Percentiles rank a stretch among this genome's conserved stretches.
Conservation (phyloP, 2,113 vertebrate genomes). For the Mesembrinibis cayennensis region DNA sequence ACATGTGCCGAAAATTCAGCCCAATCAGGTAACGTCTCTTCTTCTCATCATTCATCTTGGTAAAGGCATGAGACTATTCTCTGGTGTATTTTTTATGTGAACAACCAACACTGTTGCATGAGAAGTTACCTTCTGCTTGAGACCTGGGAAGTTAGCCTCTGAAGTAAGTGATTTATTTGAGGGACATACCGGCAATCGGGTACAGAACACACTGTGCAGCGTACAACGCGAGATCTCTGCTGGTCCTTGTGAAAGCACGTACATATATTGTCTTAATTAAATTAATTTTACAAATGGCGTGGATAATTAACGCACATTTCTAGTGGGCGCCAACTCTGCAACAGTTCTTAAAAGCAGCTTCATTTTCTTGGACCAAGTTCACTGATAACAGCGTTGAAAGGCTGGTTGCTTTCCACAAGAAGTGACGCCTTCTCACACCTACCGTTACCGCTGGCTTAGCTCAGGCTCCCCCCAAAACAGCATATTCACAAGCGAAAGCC, state of each 20-base stretch:
- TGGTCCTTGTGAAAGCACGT: neutral
- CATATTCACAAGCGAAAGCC: neutral
- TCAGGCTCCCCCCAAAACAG: neutral
- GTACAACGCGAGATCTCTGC: neutral
- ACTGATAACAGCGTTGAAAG: neutral
- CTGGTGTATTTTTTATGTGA: neutral
- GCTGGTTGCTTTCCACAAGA: neutral
- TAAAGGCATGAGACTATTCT: neutral
- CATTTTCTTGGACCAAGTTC: neutral
- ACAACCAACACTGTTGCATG: neutral
- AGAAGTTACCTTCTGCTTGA: neutral
- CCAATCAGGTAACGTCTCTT: conserved; percentile 83
- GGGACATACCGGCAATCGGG: neutral
- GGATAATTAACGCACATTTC: neutral
- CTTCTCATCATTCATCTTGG: neutral
- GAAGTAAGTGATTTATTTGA: neutral
- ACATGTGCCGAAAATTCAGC: conserved; percentile 89
- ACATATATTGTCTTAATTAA: neutral
- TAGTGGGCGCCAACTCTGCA: neutral
- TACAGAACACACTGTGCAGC: neutral
- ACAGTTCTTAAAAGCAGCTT: neutral
- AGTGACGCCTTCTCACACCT: fast-evolving
- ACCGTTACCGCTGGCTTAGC: fast-evolving
- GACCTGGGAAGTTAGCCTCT: neutral
- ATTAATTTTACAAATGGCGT: neutral